Conservation (phyloP, 2,113 vertebrate species). For the Planiliza haematocheilus region DNA sequence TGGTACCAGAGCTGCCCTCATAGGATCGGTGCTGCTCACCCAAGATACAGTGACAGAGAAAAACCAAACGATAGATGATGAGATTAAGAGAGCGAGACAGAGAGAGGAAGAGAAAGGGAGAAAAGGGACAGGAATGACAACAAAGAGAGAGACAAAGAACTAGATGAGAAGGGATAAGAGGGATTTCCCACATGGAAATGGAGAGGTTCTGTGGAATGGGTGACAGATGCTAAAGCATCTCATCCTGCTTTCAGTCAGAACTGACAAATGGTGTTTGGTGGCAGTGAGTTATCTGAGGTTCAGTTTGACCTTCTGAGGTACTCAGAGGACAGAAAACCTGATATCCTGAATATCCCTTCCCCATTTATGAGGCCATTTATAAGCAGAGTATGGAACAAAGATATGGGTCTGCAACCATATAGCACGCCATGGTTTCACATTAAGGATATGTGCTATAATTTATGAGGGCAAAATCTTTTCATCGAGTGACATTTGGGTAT, state of each 20-base stretch:
- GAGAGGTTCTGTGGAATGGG: not conserved
- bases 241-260: slow-evolving; percentile 26
- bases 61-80: slow-evolving; percentile 46
- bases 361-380: not conserved
- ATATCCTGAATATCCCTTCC: slow-evolving; percentile 1
- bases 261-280: slow-evolving; percentile 20
- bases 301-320: slow-evolving; percentile 25
- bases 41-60: slow-evolving; percentile 22
- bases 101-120: slow-evolving; percentile 1
- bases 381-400: not conserved
- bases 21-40: slow-evolving; percentile 12
- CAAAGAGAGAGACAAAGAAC: slow-evolving; percentile 12
- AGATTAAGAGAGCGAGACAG: slow-evolving; percentile 34
- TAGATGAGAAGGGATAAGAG: slow-evolving; percentile 16
- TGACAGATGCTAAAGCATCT: slow-evolving; percentile 6
- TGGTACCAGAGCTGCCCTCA: slow-evolving; percentile 6
- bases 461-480: too few relatives aligned
- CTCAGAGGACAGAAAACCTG: slow-evolving; percentile 14
- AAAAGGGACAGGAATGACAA: slow-evolving; percentile 1
- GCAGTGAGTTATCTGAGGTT: slow-evolving; percentile 13
- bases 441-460: too few relatives aligned
- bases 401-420: not conserved
- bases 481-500: too few relatives aligned
- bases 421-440: not conserved
- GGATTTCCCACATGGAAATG: slow-evolving; percentile 51